Evolutionary conservation across 2,888 invertebrate species (phyloP).

Genomic region (Eustalomyia histrio): DNA sequence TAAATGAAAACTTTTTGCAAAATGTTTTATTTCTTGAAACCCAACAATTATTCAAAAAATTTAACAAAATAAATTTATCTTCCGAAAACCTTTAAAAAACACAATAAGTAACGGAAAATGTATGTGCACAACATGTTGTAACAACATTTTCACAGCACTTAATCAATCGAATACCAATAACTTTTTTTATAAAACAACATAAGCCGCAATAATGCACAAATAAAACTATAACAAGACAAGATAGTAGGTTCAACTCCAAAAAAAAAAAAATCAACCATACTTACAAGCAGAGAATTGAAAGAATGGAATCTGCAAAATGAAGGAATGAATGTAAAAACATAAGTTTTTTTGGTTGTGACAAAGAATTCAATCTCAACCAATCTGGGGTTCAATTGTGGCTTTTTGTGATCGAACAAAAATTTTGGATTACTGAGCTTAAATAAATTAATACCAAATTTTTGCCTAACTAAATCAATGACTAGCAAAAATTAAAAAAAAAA

Average conservation of each 20-base stretch:
- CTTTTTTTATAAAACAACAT: constrained; percentile 58
- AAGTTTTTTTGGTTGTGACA: no score
- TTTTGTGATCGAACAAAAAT: no score
- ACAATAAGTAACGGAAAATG: constrained; percentile 51
- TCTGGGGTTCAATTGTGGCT: no score
- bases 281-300: not conserved
- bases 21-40: not conserved
- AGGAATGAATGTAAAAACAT: no score
- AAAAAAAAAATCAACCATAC: not conserved
- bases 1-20: not conserved
- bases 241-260: not conserved
- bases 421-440: no score
- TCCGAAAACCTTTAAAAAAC: constrained; percentile 21
- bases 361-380: no score
- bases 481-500: no score
- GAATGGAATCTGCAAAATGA: no score
- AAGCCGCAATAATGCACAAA: constrained; percentile 32
- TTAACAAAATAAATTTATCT: constrained; percentile 59
- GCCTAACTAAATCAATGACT: no score
- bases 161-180: constrained; percentile 69
- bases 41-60: constrained; percentile 62
- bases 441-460: no score
- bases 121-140: constrained; percentile 53
- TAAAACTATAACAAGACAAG: constrained; percentile 21
- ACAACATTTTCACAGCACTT: constrained; percentile 67